phyloP scores from a whole-genome alignment of 2,113 vertebrate genomes.

The Scomber scombrus region DNA sequence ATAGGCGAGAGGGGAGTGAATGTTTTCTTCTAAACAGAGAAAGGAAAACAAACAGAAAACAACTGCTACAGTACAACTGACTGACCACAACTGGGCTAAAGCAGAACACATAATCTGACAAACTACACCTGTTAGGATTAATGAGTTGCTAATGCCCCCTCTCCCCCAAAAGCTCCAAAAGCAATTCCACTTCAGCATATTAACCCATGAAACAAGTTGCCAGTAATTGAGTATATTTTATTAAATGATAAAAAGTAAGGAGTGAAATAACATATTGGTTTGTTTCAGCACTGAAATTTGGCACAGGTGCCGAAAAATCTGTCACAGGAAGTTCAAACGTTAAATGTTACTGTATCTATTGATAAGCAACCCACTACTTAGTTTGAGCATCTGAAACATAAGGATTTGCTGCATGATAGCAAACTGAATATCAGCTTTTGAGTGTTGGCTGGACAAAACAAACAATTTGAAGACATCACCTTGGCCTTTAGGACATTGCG shows the following conservation, averaged over 20 bases:
- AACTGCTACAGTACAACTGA: background rate
- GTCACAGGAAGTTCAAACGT: no score
- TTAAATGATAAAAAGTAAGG: no score
- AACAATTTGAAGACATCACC: no score
- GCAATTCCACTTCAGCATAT: background rate
- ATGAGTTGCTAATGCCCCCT: background rate
- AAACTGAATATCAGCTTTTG: background rate
- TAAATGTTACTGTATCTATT: no score
- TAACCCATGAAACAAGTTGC: background rate
- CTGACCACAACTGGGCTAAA: background rate
- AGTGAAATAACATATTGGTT: no score
- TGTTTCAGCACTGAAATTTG: no score
- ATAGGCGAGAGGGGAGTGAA: background rate
- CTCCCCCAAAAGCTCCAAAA: background rate
- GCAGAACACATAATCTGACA: background rate
- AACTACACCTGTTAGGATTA: slow-evolving; percentile 19
- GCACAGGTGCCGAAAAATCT: no score
- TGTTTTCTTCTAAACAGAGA: background rate
- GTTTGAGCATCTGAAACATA: background rate
- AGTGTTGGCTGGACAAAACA: no score
- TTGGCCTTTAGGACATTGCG: background rate
- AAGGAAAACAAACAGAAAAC: slow-evolving; percentile 44
- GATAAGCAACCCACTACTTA: no score
- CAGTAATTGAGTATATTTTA: no score
- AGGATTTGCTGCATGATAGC: background rate